Conservation (phyloP, 2,113 vertebrate genomes). For the Lasiurus cinereus region DNA sequence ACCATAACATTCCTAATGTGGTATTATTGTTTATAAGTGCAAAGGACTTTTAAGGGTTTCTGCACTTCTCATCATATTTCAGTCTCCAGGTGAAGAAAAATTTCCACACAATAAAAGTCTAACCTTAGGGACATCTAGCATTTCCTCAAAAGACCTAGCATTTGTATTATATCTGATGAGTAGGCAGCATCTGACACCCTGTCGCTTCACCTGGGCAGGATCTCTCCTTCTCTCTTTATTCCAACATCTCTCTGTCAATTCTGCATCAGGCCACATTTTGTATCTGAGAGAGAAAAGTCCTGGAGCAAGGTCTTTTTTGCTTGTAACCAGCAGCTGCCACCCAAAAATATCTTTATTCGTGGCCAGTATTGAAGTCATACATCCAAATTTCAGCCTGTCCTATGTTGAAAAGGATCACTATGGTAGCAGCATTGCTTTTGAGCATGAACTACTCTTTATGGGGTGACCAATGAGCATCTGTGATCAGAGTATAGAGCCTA, state of each 20-base stretch:
- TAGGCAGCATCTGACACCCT: slow-evolving; percentile 16
- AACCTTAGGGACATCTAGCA: slow-evolving; percentile 56
- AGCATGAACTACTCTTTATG: background rate
- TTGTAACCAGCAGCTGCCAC: slow-evolving; percentile 63
- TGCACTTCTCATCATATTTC: slow-evolving; percentile 68
- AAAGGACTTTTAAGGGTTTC: slow-evolving; percentile 73
- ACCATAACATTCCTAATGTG: slow-evolving; percentile 58
- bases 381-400: slow-evolving; percentile 53
- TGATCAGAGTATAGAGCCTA: no score
- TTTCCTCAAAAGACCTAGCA: slow-evolving; percentile 60
- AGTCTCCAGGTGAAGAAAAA: slow-evolving; percentile 67
- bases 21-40: slow-evolving; percentile 61
- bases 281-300: slow-evolving; percentile 63
- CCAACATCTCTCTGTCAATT: slow-evolving; percentile 62
- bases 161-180: slow-evolving; percentile 54
- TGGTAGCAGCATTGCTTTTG: background rate
- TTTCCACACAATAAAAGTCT: slow-evolving; percentile 56
- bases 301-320: slow-evolving; percentile 64
- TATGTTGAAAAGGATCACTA: background rate
- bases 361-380: slow-evolving; percentile 41
- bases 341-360: slow-evolving; percentile 72
- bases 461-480: background rate
- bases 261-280: slow-evolving; percentile 67
- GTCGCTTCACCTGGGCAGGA: slow-evolving; percentile 55
- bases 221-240: slow-evolving; percentile 56